Conservation (phyloP, 2,113 vertebrate genomes). For the Coptodon bakossiorum region DNA sequence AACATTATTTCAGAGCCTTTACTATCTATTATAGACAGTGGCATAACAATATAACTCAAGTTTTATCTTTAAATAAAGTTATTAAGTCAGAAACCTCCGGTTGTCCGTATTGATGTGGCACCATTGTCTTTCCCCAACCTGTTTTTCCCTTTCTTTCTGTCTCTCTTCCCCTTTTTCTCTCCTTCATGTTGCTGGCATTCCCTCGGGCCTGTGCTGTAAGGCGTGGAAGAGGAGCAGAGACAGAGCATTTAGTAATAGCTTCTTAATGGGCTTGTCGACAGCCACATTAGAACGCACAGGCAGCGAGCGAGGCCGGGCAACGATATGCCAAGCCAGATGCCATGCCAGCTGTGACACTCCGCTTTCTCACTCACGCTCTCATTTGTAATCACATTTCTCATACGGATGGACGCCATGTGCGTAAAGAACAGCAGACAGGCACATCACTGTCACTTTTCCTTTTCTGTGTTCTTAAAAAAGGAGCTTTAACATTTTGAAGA, state of each 20-base stretch:
- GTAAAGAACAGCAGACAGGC: conserved; percentile 55
- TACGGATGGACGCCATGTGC: conserved; percentile 53
- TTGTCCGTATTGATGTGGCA: neutral
- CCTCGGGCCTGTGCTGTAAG: conserved; percentile 53
- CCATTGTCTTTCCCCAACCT: neutral
- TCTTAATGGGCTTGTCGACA: conserved; percentile 74
- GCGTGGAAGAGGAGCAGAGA: conserved; percentile 61
- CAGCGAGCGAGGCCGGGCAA: conserved; percentile 59
- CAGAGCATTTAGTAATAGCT: conserved; percentile 71
- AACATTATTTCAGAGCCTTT: neutral
- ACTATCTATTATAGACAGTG: neutral
- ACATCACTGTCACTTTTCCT: conserved; percentile 20
- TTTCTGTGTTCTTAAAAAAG: neutral
- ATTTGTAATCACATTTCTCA: conserved; percentile 72
- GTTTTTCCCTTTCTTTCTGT: neutral
- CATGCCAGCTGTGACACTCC: conserved; percentile 65
- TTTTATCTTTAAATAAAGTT: neutral
- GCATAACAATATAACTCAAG: neutral
- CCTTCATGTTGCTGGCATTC: conserved; percentile 37
- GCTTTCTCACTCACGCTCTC: conserved; percentile 60
- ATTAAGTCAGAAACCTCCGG: neutral
- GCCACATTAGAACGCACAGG: conserved; percentile 68
- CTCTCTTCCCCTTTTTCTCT: neutral
- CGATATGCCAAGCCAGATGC: conserved; percentile 73
- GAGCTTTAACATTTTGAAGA: neutral